A percentile compares a stretch with the other conserved stretches of the same genome.
phyloP scores from a whole-genome alignment of 2,888 invertebrate genomes.

The Spisula solida region DNA sequence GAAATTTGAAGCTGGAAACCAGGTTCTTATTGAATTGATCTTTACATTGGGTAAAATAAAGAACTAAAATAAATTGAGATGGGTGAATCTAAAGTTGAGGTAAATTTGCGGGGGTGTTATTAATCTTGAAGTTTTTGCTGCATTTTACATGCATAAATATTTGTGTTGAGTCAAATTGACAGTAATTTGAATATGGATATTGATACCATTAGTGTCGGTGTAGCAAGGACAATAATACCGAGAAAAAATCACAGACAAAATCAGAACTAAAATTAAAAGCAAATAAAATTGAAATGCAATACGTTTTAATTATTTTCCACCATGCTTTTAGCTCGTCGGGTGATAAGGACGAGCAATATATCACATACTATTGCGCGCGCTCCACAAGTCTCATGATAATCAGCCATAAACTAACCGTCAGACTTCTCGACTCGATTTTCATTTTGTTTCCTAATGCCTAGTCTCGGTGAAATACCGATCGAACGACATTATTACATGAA shows the following conservation, averaged over 20 bases:
- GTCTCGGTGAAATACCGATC: neutral
- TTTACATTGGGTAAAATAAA: no score
- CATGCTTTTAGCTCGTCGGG: neutral
- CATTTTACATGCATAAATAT: no score
- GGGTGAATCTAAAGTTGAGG: no score
- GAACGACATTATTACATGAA: neutral
- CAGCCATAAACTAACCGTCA: neutral
- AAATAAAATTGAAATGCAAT: neutral
- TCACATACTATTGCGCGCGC: neutral
- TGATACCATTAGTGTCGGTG: neutral
- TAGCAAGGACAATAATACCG: neutral
- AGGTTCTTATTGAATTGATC: no score
- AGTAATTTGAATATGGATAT: no score
- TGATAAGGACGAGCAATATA: neutral
- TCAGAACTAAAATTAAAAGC: neutral
- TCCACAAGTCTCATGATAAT: neutral
- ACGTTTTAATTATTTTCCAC: neutral
- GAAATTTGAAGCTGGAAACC: no score
- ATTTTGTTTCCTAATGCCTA: neutral
- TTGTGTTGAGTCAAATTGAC: no score
- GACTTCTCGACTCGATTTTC: neutral
- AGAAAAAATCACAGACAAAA: neutral
- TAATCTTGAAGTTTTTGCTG: no score
- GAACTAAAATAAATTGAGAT: no score
- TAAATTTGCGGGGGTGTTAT: no score